A percentile compares a stretch with the other conserved stretches of the same genome.
phyloP scores from a whole-genome alignment of 2,797 vertebrate species.

The Cercopithecus hamlyni region DNA sequence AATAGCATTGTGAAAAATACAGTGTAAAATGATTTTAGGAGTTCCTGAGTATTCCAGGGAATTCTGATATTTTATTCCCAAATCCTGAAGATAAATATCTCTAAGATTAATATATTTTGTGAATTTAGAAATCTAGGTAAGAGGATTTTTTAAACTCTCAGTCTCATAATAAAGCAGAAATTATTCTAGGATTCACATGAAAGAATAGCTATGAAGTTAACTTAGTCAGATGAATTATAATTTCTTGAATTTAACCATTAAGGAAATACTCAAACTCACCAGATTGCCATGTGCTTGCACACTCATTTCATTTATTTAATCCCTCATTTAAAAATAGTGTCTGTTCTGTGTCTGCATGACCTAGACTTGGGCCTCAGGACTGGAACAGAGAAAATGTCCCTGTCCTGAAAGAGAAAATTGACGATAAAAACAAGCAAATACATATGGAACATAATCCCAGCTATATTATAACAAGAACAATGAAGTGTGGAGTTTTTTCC shows the following conservation, averaged over 20 bases:
- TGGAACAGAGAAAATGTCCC: not conserved
- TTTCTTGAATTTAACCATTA: not conserved
- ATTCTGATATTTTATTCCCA: not conserved
- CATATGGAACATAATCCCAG: not conserved
- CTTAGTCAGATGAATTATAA: not conserved
- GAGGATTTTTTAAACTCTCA: not conserved
- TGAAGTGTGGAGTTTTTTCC: not conserved
- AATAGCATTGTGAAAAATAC: not conserved
- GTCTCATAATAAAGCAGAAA: not conserved
- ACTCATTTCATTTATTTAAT: not conserved
- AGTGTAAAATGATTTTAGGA: not conserved
- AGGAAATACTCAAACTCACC: not conserved
- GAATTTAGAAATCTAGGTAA: not conserved
- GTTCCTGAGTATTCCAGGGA: not conserved
- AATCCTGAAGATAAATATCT: not conserved
- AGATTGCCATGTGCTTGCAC: not conserved
- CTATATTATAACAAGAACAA: not conserved
- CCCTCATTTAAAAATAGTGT: not conserved
- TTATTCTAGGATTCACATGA: not conserved
- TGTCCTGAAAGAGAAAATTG: not conserved
- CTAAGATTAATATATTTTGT: not conserved
- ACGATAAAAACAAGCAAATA: not conserved
- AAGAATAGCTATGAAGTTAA: not conserved
- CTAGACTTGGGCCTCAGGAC: not conserved
- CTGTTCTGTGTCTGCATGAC: not conserved